Conservation (phyloP, 1,140 invertebrate genomes). For the Bombus turneri region DNA sequence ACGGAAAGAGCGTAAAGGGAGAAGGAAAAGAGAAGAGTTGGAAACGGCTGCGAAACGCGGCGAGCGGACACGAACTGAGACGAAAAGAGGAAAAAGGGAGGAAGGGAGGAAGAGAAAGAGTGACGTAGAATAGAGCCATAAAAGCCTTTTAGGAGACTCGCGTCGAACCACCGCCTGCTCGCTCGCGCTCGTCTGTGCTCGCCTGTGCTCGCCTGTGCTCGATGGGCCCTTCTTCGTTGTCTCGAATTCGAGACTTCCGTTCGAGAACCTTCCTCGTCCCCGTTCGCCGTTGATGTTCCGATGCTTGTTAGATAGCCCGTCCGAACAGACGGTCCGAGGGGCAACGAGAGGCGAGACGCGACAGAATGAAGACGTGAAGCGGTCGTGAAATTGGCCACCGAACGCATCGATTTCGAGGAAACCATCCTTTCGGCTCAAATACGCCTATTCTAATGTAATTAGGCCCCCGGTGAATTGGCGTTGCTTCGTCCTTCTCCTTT, state of each 20-base stretch:
- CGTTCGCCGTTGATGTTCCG: not conserved
- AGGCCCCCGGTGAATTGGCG: constrained; percentile 6
- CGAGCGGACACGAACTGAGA: not conserved
- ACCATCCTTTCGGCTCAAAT: constrained; percentile 13
- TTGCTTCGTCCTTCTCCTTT: not conserved
- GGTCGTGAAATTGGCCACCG: constrained; percentile 29
- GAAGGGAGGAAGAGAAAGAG: not conserved
- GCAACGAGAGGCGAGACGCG: not conserved
- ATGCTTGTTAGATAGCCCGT: not conserved
- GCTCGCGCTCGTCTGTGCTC: not conserved
- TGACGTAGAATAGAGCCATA: constrained; percentile 54
- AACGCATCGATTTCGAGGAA: constrained; percentile 16
- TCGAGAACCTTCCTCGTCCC: constrained; percentile 18
- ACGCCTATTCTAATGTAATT: constrained; percentile 42
- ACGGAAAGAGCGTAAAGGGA: not conserved
- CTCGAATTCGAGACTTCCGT: constrained; percentile 74
- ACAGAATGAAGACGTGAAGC: constrained; percentile 49
- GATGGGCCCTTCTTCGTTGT: constrained; percentile 16
- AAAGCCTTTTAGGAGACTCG: constrained; percentile 35
- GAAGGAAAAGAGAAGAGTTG: not conserved
- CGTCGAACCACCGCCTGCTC: constrained; percentile 15
- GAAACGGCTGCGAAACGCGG: not conserved
- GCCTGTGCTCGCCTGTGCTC: not conserved
- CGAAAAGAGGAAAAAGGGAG: not conserved
- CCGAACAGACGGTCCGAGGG: not conserved